These are phyloP conservation scores for Ranitomeya imitator DNA, from an alignment of 2,113 vertebrate species.

Conservation along the genomic window DNA sequence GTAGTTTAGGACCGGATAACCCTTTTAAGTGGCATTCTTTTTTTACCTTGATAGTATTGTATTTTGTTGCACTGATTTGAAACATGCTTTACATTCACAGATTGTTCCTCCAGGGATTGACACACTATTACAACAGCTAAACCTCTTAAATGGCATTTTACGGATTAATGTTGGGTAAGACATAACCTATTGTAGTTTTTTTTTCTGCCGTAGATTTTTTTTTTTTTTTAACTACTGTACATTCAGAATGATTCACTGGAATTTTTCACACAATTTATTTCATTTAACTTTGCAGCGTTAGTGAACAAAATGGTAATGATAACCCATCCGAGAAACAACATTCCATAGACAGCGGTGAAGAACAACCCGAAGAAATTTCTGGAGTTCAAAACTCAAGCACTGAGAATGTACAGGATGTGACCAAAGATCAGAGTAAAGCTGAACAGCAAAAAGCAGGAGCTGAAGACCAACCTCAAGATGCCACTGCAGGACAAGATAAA, in stretches of 20 bases:
- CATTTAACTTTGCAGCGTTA: conserved; percentile 4
- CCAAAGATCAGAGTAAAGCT: background rate
- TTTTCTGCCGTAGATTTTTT: background rate
- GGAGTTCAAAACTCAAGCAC: background rate
- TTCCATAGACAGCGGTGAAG: background rate
- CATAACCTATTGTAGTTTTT: background rate
- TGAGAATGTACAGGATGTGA: background rate
- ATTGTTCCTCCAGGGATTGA: conserved; percentile 69
- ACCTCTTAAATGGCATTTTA: conserved; percentile 74
- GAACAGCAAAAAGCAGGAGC: background rate
- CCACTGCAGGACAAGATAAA: background rate
- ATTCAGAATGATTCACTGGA: background rate
- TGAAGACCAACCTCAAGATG: background rate
- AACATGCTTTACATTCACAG: conserved; percentile 50
- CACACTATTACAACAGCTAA: conserved; percentile 74
- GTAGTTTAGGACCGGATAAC: too few relatives aligned
- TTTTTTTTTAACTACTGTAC: background rate
- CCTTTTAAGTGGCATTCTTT: background rate
- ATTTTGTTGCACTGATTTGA: background rate
- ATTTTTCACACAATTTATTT: background rate
- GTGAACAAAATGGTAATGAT: background rate
- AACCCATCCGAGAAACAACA: background rate
- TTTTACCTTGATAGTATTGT: background rate
- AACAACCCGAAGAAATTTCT: background rate
- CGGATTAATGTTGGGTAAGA: conserved; percentile 71